These are phyloP conservation scores for Lepus timidus DNA, from an alignment of 2,113 vertebrate genomes.

Conservation along the genomic window DNA sequence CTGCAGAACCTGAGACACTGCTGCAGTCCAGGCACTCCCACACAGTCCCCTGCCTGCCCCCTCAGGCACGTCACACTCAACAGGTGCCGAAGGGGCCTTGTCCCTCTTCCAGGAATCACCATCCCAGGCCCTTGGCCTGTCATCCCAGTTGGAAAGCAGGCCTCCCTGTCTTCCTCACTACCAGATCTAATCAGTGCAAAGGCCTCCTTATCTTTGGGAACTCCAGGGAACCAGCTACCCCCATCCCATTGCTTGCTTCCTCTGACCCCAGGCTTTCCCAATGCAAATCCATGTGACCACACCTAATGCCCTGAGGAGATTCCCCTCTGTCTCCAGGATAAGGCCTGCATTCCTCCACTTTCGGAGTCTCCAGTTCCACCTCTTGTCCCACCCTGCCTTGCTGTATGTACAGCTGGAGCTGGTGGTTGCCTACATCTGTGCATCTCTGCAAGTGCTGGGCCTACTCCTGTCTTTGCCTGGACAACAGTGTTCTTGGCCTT, in stretches of 20 bases:
- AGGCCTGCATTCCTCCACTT: background rate
- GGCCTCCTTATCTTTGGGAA: slow-evolving; percentile 35
- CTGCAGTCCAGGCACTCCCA: background rate
- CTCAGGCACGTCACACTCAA: background rate
- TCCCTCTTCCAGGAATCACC: background rate
- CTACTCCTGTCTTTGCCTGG: background rate
- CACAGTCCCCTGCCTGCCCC: background rate
- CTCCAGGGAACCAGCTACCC: background rate
- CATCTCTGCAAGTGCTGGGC: background rate
- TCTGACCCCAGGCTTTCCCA: background rate
- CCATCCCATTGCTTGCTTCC: background rate
- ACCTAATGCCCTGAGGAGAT: background rate
- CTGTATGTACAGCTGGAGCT: background rate
- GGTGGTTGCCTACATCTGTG: too few species aligned
- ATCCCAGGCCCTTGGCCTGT: background rate
- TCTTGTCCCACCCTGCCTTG: background rate
- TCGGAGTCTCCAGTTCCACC: background rate
- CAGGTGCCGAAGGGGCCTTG: background rate
- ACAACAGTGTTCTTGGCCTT: background rate
- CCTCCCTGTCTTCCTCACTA: background rate
- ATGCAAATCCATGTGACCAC: background rate
- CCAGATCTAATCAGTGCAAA: background rate
- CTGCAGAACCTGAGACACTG: background rate
- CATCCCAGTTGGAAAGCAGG: background rate
- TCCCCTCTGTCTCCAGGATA: background rate